Evolutionary conservation across 1,140 invertebrate genomes (phyloP).

Genomic region (Battus philenor): DNA sequence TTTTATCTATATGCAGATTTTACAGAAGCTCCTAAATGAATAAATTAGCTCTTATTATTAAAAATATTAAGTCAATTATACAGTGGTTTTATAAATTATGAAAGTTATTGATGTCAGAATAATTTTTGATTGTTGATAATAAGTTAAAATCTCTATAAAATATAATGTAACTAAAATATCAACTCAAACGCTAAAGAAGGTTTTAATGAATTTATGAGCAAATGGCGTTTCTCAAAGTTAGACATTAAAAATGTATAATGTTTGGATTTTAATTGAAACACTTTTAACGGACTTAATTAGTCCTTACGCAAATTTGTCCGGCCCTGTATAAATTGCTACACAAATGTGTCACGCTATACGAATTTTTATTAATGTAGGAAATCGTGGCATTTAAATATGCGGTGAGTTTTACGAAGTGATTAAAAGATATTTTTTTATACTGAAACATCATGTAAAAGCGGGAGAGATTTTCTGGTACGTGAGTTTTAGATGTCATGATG

Average conservation of each 20-base stretch:
- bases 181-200: too few relatives aligned
- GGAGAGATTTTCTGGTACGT: constrained; percentile 14
- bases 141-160: too few relatives aligned
- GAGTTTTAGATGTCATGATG: constrained; percentile 12
- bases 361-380: constrained; percentile 13
- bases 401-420: constrained; percentile 8
- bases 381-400: constrained; percentile 12
- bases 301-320: constrained; percentile 11
- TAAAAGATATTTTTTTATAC: constrained; percentile 15
- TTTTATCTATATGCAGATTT: too few relatives aligned
- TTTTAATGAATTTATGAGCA: too few relatives aligned
- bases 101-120: too few relatives aligned
- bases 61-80: too few relatives aligned
- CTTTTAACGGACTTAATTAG: constrained; percentile 13
- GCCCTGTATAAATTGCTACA: constrained; percentile 12
- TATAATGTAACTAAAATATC: too few relatives aligned
- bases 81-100: too few relatives aligned
- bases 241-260: neutral
- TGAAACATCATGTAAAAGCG: constrained; percentile 13
- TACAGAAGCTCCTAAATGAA: too few relatives aligned
- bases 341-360: constrained; percentile 10
- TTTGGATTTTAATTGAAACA: constrained; percentile 8
- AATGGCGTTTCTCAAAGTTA: too few relatives aligned
- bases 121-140: too few relatives aligned
- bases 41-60: too few relatives aligned